Evolutionary conservation across 2,888 invertebrate genomes (phyloP).

Genomic region (Cristatella mucedo): DNA sequence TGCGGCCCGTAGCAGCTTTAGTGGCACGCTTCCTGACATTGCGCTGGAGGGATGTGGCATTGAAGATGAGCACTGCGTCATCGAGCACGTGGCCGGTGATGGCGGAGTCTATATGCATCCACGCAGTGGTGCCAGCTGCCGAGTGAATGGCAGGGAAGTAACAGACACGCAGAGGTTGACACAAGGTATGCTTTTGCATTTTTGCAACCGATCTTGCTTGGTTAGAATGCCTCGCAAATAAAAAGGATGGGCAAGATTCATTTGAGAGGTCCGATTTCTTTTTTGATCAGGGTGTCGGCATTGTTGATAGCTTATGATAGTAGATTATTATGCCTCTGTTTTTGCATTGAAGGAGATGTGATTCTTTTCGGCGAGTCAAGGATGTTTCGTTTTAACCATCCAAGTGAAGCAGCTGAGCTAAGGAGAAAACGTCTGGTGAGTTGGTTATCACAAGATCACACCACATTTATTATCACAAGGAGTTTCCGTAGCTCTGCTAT

Average conservation of each 20-base stretch:
- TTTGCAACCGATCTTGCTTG: background rate
- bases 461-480: no score
- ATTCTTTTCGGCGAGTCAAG: constrained; percentile 43
- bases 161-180: constrained; percentile 21
- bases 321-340: no score
- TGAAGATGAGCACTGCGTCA: constrained; percentile 27
- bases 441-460: no score
- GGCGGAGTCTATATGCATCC: constrained; percentile 26
- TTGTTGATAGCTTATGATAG: background rate
- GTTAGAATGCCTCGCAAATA: background rate
- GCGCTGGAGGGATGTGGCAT: constrained; percentile 39
- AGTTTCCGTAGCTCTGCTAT: no score
- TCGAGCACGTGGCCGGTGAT: constrained; percentile 22
- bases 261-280: background rate
- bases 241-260: background rate
- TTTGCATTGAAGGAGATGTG: constrained; percentile 49
- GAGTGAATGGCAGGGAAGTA: constrained; percentile 26
- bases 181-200: constrained; percentile 24
- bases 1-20: constrained; percentile 26
- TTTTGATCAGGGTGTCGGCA: constrained; percentile 2
- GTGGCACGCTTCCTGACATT: no score
- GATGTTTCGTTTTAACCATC: constrained; percentile 33
- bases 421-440: constrained; percentile 9
- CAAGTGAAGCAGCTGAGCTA: constrained; percentile 27
- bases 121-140: constrained; percentile 18